Evolutionary conservation across 1,140 invertebrate genomes (phyloP), one percentile per base, ranked within the genome.

Genomic region (Drosophila kepulauana): DNA sequence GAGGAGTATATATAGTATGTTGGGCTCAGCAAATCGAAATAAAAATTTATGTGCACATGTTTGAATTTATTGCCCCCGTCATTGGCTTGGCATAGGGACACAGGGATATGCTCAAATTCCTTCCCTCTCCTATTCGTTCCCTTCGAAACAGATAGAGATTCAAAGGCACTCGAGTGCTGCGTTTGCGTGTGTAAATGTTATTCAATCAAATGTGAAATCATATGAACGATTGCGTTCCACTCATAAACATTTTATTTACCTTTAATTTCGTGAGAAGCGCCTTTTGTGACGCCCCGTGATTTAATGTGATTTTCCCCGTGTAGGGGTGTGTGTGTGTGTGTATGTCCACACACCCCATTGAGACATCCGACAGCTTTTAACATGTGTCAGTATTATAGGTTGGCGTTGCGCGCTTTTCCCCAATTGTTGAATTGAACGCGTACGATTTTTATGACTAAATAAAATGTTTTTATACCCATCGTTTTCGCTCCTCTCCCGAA

Each of bases 201-300:
- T 89, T 87, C 84, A 87, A 87, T 87, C 84, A 87, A 87, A 87
- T 88, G 84, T 75, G 85, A 87, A 87, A 89, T 87, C 77, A 87
- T 87, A 88, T 87, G 80, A 79, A 86, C 84, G 76, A 74, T 81
- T 82, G 71, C 82, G 68, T 58, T 88, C 68, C 80, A 82, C 80
- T 87, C 84, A 87, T 87, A 87, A 87, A 87, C 85, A 87, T 87
- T 87, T 87, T 87, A 87, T 87, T 87, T 87, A 88, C 84, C 84
- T 87, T 87, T 87, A 87, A 87, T 87, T 88, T 87, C 80, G 84
- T 84, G 85, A 78, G 72, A 87, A 84, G 84, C 84, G 75, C 67
- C 84, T 84, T 84, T 89, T 81, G 77, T 84, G 70, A 58, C 54
- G 68, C 69, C 58, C 76, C 66, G 72, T 88, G 82, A 82, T 87